These are phyloP conservation scores for Pangasius djambal DNA, from an alignment of 2,797 vertebrate genomes.

Conservation along the genomic window DNA sequence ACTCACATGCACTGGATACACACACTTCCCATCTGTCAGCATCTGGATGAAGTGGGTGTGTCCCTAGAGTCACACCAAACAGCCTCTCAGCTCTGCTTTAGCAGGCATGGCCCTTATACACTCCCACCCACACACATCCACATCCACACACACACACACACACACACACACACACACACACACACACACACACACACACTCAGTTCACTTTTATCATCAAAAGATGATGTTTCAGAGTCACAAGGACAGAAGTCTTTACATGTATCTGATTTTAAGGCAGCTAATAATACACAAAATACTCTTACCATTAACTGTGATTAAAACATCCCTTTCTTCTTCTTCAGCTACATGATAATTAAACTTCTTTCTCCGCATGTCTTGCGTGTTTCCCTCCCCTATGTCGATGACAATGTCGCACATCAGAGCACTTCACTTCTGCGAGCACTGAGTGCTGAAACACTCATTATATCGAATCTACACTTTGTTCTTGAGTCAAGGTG, in stretches of 20 bases:
- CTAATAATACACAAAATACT: not conserved
- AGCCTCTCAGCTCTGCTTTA: not conserved
- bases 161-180: not conserved
- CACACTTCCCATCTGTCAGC: conserved; percentile 24
- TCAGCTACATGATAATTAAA: not conserved
- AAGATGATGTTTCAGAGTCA: not conserved
- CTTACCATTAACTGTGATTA: not conserved
- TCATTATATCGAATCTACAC: not conserved
- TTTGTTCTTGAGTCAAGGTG: not conserved
- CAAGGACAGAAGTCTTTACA: not conserved
- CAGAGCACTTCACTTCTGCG: not conserved
- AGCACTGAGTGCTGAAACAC: not conserved
- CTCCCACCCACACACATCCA: not conserved
- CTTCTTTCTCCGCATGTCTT: not conserved
- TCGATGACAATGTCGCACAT: not conserved
- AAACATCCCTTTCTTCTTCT: not conserved
- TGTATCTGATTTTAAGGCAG: not conserved
- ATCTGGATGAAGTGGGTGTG: conserved; percentile 16
- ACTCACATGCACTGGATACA: conserved; percentile 12
- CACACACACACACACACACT: not conserved
- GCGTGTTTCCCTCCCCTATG: not conserved
- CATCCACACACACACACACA: not conserved
- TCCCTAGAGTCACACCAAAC: conserved; percentile 30
- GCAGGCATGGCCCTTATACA: not conserved
- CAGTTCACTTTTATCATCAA: not conserved